Percentiles rank a stretch among this genome's conserved stretches.
phyloP scores from a whole-genome alignment of 2,888 invertebrate species.

The Noctuana brunneofusca region DNA sequence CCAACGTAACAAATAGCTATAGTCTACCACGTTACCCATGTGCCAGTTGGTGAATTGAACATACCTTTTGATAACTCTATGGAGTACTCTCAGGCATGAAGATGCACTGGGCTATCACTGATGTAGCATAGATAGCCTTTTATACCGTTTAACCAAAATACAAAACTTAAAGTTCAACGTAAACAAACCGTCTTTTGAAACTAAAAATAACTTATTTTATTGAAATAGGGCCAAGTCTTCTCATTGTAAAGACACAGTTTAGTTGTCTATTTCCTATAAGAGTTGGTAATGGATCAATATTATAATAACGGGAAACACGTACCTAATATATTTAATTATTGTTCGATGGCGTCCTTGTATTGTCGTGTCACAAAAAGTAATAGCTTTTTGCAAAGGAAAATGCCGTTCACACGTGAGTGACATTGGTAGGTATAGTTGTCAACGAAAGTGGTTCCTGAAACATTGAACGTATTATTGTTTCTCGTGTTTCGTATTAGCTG shows the following conservation, averaged over 20 bases:
- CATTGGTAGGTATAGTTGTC: conserved; percentile 25
- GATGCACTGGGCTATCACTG: too few species aligned
- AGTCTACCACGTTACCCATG: too few species aligned
- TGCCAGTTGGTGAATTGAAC: too few species aligned
- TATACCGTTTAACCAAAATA: neutral
- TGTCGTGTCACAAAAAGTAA: conserved; percentile 1
- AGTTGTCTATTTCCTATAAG: conserved; percentile 37
- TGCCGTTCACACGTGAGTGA: conserved; percentile 18
- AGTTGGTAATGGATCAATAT: neutral
- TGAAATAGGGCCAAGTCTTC: conserved; percentile 57
- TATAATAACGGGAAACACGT: conserved; percentile 13
- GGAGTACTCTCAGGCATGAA: too few species aligned
- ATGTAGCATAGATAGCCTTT: too few species aligned
- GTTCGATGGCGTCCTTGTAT: neutral
- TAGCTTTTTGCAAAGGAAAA: conserved; percentile 31
- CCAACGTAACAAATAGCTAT: too few species aligned
- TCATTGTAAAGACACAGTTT: conserved; percentile 45
- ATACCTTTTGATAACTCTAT: too few species aligned
- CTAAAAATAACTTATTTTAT: conserved; percentile 50
- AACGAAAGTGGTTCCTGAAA: conserved; percentile 13
- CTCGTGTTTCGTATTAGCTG: neutral
- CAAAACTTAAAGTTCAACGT: neutral
- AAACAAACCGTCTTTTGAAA: conserved; percentile 38
- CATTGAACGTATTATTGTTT: neutral
- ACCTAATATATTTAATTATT: conserved; percentile 19